Base-by-base conservation (phyloP, 2,888 invertebrate genomes). In the Ashinkailepas kermadecensis region DNA sequence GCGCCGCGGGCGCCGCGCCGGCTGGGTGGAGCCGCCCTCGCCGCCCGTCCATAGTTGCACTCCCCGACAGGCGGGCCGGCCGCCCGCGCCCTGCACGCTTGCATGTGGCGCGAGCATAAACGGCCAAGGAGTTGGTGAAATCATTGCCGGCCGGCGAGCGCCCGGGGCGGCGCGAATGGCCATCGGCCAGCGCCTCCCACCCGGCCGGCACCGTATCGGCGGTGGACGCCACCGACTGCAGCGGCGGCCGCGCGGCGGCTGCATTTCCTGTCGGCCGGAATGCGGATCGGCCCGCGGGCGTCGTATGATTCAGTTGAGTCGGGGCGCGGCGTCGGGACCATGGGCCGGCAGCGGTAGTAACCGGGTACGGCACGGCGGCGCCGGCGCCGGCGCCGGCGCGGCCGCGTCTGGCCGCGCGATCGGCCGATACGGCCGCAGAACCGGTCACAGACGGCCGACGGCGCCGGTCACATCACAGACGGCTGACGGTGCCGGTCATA, bases 271-370 rank as follows among this genome's bases (percentile, higher is more conserved):
- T 62, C 15, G 62, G 62, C 62, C 18, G 67, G 67, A 67, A 67
- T 67, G 67, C 67, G 67, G 67, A 67, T 67, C 67, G 25, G 25
- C 67, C 67, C 11, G 12, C 15, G 67, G 67, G 67, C 67, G 25
- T 23, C 25, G 25, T 67, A n/a, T 67, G 67, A 67, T 67, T 67
- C 67, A 67, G 67, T 67, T n/a, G 25, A 67, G 67, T n/a, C 25
- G 62, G 15, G 18, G 62, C 62, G 62, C 62, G 18, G 21, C n/a
- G 7, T 3, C 23, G 65, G 13, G 67, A 25, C 12, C n/a, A 23
- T 4, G 9, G 12, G 67, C 25, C 10, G 65, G n/a, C 10, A 65
- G 23, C 13, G 67, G 12, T 25, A 25, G 6, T 25, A n/a, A 13
- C n/a, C 67, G 4, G 67, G 25, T 25, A 67, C 25, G 13, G 23